Conservation (phyloP, 2,888 invertebrate genomes). For the Diachrysia chrysitis region DNA sequence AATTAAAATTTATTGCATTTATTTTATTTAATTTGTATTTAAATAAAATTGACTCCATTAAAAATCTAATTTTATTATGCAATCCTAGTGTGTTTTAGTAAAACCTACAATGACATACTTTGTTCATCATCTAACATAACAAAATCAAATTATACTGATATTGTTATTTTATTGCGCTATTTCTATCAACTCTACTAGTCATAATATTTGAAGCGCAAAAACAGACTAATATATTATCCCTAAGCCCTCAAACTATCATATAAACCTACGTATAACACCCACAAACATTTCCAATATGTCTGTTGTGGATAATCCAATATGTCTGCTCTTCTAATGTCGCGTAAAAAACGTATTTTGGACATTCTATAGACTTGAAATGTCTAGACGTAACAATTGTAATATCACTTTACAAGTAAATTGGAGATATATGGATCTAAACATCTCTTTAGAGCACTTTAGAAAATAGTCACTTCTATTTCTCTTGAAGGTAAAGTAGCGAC, state of each 20-base stretch:
- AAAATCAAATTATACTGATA: no score
- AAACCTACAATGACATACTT: no score
- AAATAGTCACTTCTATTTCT: conserved; percentile 15
- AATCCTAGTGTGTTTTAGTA: no score
- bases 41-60: no score
- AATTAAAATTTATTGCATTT: no score
- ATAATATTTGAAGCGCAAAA: no score
- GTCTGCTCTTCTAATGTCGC: conserved; percentile 52
- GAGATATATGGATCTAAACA: conserved; percentile 27
- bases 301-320: conserved; percentile 22
- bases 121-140: no score
- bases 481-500: background rate
- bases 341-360: conserved; percentile 52
- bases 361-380: conserved; percentile 45
- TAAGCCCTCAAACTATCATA: background rate
- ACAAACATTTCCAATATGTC: conserved; percentile 2
- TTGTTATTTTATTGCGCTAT: no score
- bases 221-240: background rate
- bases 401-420: conserved; percentile 37
- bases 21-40: no score
- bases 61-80: no score
- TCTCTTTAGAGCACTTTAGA: conserved; percentile 29
- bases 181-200: no score
- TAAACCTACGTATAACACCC: background rate
- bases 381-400: conserved; percentile 40